phyloP scores from a whole-genome alignment of 2,113 vertebrate species.

The Chlorodrepanis virens region DNA sequence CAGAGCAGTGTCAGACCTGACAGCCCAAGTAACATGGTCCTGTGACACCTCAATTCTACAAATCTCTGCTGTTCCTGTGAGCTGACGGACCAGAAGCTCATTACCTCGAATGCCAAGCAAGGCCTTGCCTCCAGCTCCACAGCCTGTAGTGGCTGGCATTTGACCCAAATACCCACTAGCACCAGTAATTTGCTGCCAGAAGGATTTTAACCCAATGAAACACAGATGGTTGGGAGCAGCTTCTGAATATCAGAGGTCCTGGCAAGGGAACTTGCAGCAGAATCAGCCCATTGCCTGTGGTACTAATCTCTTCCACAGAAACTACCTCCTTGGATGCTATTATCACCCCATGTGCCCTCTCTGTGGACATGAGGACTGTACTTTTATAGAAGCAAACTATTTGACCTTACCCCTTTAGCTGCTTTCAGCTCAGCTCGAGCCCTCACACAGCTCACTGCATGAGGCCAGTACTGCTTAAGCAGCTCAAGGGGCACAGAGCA shows the following conservation, averaged over 20 bases:
- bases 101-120: neutral
- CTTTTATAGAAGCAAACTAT: neutral
- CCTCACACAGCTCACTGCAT: neutral
- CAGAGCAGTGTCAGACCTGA: neutral
- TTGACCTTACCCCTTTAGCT: slow-evolving; percentile 2
- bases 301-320: neutral
- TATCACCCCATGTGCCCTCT: neutral
- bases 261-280: neutral
- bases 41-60: neutral
- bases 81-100: neutral
- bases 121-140: neutral
- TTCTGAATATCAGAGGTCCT: neutral
- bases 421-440: neutral
- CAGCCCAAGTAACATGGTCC: neutral
- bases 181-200: neutral
- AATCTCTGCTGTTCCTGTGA: neutral
- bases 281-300: neutral
- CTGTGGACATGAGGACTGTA: neutral
- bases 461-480: neutral
- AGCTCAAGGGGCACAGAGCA: neutral
- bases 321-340: neutral
- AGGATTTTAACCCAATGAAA: neutral
- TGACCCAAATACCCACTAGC: neutral
- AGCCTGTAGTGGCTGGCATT: neutral
- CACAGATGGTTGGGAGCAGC: neutral